phyloP scores from a whole-genome alignment of 2,888 invertebrate species.

The Podotricha telesiphe region DNA sequence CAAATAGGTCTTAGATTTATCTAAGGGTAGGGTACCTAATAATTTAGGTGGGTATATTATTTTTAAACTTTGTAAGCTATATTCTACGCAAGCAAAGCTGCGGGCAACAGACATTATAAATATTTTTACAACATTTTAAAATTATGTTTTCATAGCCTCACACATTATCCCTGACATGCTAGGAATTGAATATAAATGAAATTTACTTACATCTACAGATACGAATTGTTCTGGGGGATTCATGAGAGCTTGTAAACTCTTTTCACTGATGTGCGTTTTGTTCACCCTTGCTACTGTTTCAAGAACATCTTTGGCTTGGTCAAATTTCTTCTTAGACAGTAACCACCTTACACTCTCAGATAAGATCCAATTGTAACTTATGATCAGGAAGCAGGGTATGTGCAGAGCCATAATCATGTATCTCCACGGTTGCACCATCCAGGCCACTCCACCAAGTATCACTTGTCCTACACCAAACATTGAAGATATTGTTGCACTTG shows the following conservation, averaged over 20 bases:
- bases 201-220: slow-evolving; percentile 20
- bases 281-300: slow-evolving; percentile 86
- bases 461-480: slow-evolving; percentile 90
- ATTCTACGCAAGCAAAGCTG: too few relatives aligned
- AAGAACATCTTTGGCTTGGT: slow-evolving; percentile 85
- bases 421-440: slow-evolving; percentile 87
- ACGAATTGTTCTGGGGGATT: slow-evolving; percentile 51
- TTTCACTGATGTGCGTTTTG: slow-evolving; percentile 80
- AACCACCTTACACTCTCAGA: slow-evolving; percentile 90
- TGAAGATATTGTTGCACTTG: slow-evolving; percentile 86
- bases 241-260: slow-evolving; percentile 63
- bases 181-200: too few relatives aligned
- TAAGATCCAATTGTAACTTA: slow-evolving; percentile 86
- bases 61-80: too few relatives aligned
- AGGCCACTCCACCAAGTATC: slow-evolving; percentile 86
- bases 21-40: too few relatives aligned
- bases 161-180: too few relatives aligned
- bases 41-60: too few relatives aligned
- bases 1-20: too few relatives aligned
- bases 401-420: slow-evolving; percentile 86
- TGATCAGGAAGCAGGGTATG: slow-evolving; percentile 86
- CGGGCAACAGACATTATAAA: too few relatives aligned
- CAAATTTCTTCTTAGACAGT: slow-evolving; percentile 85
- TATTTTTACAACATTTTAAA: too few relatives aligned
- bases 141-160: too few relatives aligned